Base-by-base conservation (phyloP, 2,113 vertebrate species). In the Poeciliopsis prolifica region DNA sequence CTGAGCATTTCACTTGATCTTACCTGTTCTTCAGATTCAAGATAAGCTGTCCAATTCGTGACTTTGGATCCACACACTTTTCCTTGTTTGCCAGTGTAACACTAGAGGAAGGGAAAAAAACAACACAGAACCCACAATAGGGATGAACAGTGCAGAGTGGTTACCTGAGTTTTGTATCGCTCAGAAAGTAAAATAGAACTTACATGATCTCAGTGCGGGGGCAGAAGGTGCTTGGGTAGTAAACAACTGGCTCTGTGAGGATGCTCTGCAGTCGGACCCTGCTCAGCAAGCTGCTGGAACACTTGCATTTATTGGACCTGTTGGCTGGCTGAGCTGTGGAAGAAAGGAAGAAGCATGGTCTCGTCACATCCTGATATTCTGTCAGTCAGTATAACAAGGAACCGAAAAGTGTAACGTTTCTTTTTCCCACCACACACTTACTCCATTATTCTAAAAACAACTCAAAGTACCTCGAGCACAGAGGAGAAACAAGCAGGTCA, bases 401-500 rank as follows among this genome's bases (percentile, higher is more conserved):
- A 3, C 51, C 51, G 22, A 54, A 48, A 58, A 58, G 51, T 24
- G 1, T 9, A n/a, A 58, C 0, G 2, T n/a, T 58, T 58, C 8
- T n/a, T 2, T 58, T n/a, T 10, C 7, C 24, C 51, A 24, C 24
- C 51, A 24, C 51, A 58, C 22, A 58, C 44, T 48, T 10, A 10
- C 22, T 58, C 24, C n/a, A 8, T n/a, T 58, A 2, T 24, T 58
- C 22, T 24, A 58, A 58, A 8, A 42, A 12, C 4, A 28, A 44
- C 9, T 48, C 3, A 66, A 42, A 19, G 61, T 74, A 86, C 84
- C 79, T 82, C 79, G 73, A 67, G 66, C 77, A 51, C 10, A 69
- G 77, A 82, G 51, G 44, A 86, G 17, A 10, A 86, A 62, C 76
- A 79, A 62, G 61, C 65, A 74, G 77, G 14, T 13, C 15, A 82